Evolutionary conservation across 2,113 vertebrate genomes (phyloP), one percentile per base, ranked within the genome.

Genomic region (Rhagologus leucostigma): DNA sequence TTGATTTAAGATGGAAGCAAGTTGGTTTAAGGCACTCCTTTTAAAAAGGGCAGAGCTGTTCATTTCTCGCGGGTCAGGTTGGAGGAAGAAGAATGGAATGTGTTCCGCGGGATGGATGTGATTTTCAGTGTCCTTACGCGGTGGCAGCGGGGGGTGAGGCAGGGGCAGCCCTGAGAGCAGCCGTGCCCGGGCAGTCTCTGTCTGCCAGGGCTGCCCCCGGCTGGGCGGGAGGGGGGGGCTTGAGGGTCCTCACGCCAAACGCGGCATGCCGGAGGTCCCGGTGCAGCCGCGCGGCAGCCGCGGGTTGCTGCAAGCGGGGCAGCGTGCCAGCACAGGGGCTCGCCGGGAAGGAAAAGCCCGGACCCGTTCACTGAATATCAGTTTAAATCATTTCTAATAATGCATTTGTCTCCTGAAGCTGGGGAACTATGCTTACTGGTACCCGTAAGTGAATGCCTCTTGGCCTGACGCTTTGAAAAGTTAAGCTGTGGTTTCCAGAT

Each of bases 181-280:
- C 62, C 5, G 1, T 30, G 52, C 77, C 2, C 1, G 39, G 56
- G 41, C 3, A 0, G 26, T 13, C 29, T 9, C 46, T 16, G 33
- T 2, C 10, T 13, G 44, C n/a, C 12, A 6, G 56, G 50, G 53
- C 57, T 27, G 64, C 20, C 11, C 15, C 41, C 4, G 60, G 22
- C 29, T 0, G 1, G 21, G 33, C 9, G 1, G 2, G 35, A 71
- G 62, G 24, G 53, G 10, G 0, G 27, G 67, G 46, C 10, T 2
- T 0, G 50, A 46, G 57, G 24, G 4, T 27, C 29, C 33, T 16
- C 15, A 1, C 0, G 1, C 32, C 21, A 3, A 5, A 4, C 14
- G 3, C 6, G 5, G 27, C 4, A 10, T 16, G 70, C 49, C 4
- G 14, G 57, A 9, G 26, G 8, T 42, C 39, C 52, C 17, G 0